Conservation (phyloP, 2,888 invertebrate species). For the Microctonus aethiopoides region DNA sequence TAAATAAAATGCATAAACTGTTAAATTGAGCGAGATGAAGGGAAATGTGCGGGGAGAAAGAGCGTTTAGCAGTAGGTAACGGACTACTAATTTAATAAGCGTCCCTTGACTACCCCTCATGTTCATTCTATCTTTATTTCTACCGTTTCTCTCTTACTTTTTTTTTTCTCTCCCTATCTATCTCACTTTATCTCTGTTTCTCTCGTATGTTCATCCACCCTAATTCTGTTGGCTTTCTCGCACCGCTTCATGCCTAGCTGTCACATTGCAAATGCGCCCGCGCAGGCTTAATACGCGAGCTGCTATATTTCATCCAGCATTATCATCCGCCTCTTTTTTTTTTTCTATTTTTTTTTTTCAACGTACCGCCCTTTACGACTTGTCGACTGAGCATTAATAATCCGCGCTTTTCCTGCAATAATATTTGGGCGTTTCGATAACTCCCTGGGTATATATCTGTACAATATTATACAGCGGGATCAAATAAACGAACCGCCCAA, state of each 20-base stretch:
- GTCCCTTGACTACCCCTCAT: slow-evolving; percentile 41
- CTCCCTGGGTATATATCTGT: slow-evolving; percentile 13
- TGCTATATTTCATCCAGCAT: slow-evolving; percentile 57
- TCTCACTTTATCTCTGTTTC: slow-evolving; percentile 19
- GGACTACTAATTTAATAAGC: slow-evolving; percentile 53
- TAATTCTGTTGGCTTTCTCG: slow-evolving; percentile 44
- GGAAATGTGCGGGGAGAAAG: slow-evolving; percentile 19
- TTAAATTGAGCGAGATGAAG: slow-evolving; percentile 11
- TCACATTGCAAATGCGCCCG: slow-evolving; percentile 55
- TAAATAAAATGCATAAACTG: slow-evolving; percentile 3
- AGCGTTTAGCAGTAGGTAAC: slow-evolving; percentile 35
- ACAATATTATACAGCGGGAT: slow-evolving; percentile 9
- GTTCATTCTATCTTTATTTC: slow-evolving; percentile 31
- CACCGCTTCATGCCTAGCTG: slow-evolving; percentile 44
- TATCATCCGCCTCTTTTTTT: slow-evolving; percentile 53
- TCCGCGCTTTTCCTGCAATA: slow-evolving; percentile 49
- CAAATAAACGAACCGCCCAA: slow-evolving; percentile 31
- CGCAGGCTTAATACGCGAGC: slow-evolving; percentile 45
- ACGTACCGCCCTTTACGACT: slow-evolving; percentile 54
- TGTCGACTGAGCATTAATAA: slow-evolving; percentile 59
- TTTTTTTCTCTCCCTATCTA: slow-evolving; percentile 26
- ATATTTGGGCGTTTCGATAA: slow-evolving; percentile 45
- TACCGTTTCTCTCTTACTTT: slow-evolving; percentile 29
- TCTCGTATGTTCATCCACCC: slow-evolving; percentile 22
- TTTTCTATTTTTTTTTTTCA: slow-evolving; percentile 29